Evolutionary conservation across 2,797 vertebrate genomes (phyloP).

Genomic region (Xyrichtys novacula): DNA sequence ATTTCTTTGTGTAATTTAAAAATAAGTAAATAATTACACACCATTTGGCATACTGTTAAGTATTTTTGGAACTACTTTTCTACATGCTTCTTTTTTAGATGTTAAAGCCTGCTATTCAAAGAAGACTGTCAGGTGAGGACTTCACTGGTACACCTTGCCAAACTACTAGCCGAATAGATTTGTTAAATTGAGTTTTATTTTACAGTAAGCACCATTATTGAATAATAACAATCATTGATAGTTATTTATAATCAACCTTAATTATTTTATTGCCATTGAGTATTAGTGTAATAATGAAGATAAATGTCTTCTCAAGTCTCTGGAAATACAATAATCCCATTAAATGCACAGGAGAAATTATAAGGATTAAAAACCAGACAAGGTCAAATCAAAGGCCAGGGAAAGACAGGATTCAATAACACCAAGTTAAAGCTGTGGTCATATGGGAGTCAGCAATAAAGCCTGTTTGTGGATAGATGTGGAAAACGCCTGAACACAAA

Average conservation of each 20-base stretch:
- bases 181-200: not conserved
- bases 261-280: slow-evolving; percentile 1
- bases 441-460: not conserved
- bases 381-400: slow-evolving; percentile 39
- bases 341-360: slow-evolving; percentile 26
- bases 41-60: no score
- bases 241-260: slow-evolving; percentile 9
- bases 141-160: not conserved
- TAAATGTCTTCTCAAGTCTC: slow-evolving; percentile 26
- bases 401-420: slow-evolving; percentile 26
- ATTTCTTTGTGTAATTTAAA: no score
- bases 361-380: slow-evolving; percentile 38
- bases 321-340: slow-evolving; percentile 36
- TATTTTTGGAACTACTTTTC: no score
- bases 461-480: not conserved
- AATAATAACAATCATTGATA: slow-evolving; percentile 17
- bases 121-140: no score
- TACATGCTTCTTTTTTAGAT: no score
- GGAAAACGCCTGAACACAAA: slow-evolving; percentile 5
- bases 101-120: no score
- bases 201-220: not conserved
- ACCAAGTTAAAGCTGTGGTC: slow-evolving; percentile 12
- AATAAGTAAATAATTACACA: no score
- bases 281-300: slow-evolving; percentile 1
- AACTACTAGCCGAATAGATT: not conserved